Evolutionary conservation across 1,140 invertebrate genomes (phyloP), one percentile per base, ranked within the genome.

Genomic region (Heterodera schachtii): DNA sequence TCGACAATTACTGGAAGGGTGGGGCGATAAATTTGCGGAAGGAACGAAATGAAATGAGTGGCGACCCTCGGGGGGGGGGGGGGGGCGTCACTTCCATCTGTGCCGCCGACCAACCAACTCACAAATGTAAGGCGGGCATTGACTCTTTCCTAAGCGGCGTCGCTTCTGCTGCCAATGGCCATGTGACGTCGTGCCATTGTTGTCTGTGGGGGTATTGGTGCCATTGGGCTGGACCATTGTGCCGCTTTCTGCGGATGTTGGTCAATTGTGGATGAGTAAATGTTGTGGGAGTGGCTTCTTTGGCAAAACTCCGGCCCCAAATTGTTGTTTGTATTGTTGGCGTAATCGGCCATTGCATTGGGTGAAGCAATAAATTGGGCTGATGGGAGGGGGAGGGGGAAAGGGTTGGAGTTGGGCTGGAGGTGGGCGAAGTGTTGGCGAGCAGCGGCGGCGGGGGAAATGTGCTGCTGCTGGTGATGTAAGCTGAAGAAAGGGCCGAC

Each of bases 181-280:
- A 98, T 93, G 87, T 95, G 93, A 96, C 98, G 98, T 91, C 96
- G 94, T 92, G 98, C 96, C 92, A 96, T 96, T 80, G 95, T 94
- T 87, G 95, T 95, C 96, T 98, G 98, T 60, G 69, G 71, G 82
- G 49, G 21, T 81, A 47, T 76, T 67, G 64, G 49, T 74, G 49
- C 41, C 69, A 79, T 67, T 69, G 43, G 11, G 70, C n/a, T 43
- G 21, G 21, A 43, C 69, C n/a, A 71, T 46, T 71, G 69, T 11
- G 57, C 16, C 57, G 16, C 41, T 43, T 76, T 52, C 57, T 64
- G 43, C 64, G 49, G 74, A 41, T 47, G 74, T 75, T 75, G 74
- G 52, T 75, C 31, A n/a, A 64, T 41, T 76, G 41, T n/a, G 66
- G n/a, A 57, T 49, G 66, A 57, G 57, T n/a, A 8, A 19, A 43